phyloP scores from a whole-genome alignment of 2,888 invertebrate species.

The Drosophila picticornis region DNA sequence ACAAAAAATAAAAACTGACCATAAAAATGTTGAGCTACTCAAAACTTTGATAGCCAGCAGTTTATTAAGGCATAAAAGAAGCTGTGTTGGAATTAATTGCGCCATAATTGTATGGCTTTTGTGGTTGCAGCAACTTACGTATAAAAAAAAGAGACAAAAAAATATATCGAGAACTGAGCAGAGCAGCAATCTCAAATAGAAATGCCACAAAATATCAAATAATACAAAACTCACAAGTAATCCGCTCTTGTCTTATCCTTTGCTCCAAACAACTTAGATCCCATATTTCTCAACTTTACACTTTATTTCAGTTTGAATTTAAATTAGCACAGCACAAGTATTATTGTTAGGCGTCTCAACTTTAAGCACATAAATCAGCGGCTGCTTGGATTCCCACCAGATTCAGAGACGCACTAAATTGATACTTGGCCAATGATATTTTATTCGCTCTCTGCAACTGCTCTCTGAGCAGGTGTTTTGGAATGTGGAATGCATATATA shows the following conservation, averaged over 20 bases:
- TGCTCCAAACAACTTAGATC: not conserved
- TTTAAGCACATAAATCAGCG: not conserved
- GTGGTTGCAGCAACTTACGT: not conserved
- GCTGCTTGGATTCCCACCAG: not conserved
- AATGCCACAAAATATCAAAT: too few relatives aligned
- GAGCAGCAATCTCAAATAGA: too few relatives aligned
- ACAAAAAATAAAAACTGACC: constrained; percentile 13
- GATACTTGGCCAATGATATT: not conserved
- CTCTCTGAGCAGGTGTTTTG: not conserved
- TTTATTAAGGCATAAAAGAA: not conserved
- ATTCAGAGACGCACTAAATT: not conserved
- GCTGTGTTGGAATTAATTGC: not conserved
- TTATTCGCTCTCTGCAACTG: not conserved
- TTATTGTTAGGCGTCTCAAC: not conserved
- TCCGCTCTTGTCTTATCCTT: too few relatives aligned
- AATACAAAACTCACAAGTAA: too few relatives aligned
- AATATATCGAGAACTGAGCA: not conserved
- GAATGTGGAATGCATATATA: too few relatives aligned
- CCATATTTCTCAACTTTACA: not conserved
- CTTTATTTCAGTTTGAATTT: not conserved
- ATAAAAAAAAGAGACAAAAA: not conserved
- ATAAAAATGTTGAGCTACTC: not conserved
- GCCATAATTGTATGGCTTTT: not conserved
- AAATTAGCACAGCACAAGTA: not conserved
- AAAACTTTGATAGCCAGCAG: not conserved